Conservation (phyloP, 2,797 vertebrate species). For the Brachyrhaphis roseni region DNA sequence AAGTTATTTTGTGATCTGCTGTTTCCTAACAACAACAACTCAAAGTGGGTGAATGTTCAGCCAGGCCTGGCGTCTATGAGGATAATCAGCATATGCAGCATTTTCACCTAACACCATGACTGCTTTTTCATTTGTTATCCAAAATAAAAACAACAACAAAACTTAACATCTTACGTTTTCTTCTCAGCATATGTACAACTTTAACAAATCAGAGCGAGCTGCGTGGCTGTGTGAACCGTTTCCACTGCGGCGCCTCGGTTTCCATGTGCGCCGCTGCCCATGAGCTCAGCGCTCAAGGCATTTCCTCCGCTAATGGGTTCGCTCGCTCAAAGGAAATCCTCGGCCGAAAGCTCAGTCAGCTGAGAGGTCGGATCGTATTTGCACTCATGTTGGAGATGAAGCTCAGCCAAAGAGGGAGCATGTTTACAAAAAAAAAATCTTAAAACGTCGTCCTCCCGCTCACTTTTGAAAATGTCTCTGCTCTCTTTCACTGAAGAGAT, state of each 20-base stretch:
- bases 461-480: neutral
- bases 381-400: conserved; percentile 5
- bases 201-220: neutral
- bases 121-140: neutral
- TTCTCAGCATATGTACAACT: neutral
- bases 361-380: neutral
- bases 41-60: neutral
- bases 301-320: conserved; percentile 44
- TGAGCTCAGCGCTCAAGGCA: conserved; percentile 53
- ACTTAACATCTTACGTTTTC: neutral
- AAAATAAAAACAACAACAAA: neutral
- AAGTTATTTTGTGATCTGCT: neutral
- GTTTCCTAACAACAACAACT: neutral
- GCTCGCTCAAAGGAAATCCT: conserved; percentile 30
- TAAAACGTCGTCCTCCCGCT: neutral
- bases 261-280: conserved; percentile 61
- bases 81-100: neutral
- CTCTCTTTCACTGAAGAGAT: neutral
- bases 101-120: neutral
- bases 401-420: neutral
- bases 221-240: conserved; percentile 9
- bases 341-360: conserved; percentile 11
- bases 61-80: neutral
- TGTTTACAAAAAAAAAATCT: neutral
- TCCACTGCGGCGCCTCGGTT: conserved; percentile 22